Conservation (phyloP, 2,797 vertebrate species). For the Rhinophrynus dorsalis region DNA sequence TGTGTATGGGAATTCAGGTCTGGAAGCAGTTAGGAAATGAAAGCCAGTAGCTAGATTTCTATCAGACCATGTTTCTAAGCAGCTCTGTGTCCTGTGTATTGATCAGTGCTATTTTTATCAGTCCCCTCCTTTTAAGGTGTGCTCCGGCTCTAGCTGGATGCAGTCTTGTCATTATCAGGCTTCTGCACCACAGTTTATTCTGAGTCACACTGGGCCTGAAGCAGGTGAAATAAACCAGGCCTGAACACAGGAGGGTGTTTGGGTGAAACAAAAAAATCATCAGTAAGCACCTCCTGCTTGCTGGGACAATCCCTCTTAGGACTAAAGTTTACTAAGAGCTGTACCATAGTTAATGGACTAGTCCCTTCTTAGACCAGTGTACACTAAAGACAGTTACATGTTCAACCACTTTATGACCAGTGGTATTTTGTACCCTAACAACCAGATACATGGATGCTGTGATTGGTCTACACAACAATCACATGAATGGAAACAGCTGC, state of each 20-base stretch:
- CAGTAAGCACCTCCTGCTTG: neutral
- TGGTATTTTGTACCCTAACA: no score
- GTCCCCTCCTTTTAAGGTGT: conserved; percentile 61
- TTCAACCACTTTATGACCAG: neutral
- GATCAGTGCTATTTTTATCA: conserved; percentile 62
- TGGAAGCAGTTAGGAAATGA: neutral
- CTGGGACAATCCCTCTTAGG: neutral
- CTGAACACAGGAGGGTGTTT: neutral
- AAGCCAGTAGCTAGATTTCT: conserved; percentile 13
- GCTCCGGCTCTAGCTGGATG: conserved; percentile 16
- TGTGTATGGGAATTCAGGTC: neutral
- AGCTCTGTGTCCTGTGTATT: conserved; percentile 30
- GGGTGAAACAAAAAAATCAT: neutral
- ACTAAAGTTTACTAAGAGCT: neutral
- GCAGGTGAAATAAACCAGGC: conserved; percentile 21
- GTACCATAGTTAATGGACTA: neutral
- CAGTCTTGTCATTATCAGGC: conserved; percentile 25
- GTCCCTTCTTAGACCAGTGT: no score
- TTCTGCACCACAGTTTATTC: conserved; percentile 48
- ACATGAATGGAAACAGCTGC: no score
- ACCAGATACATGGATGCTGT: no score
- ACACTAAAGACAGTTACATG: neutral
- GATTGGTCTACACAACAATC: no score
- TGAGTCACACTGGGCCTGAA: neutral
- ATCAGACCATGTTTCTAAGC: conserved; percentile 5